Evolutionary conservation across 92 coral and sea anemone genomes (phyloP).

Genomic region (Phenganax stokvisi): DNA sequence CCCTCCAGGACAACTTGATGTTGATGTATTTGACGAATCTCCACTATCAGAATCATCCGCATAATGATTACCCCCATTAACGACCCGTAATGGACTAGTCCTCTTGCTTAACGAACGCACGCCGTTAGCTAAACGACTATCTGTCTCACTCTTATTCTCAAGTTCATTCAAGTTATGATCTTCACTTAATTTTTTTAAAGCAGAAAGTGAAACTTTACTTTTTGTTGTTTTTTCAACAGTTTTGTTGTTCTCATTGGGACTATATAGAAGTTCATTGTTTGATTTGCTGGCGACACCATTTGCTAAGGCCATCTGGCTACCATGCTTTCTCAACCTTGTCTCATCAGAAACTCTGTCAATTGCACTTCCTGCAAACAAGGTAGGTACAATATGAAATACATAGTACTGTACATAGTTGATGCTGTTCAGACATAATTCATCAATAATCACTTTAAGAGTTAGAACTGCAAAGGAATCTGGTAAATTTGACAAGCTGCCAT

Average conservation of each 20-base stretch:
- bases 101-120: slow-evolving; percentile 54
- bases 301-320: slow-evolving; percentile 55
- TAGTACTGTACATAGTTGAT: background rate
- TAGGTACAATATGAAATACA: background rate
- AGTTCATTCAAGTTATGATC: slow-evolving; percentile 99
- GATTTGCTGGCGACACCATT: slow-evolving; percentile 84
- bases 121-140: slow-evolving; percentile 22
- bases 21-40: slow-evolving; percentile 74
- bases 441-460: too few relatives aligned
- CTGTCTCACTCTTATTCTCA: slow-evolving; percentile 39
- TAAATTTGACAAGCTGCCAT: too few relatives aligned
- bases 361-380: background rate
- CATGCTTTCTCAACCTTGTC: background rate
- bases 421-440: background rate
- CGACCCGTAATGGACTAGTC: slow-evolving; percentile 48
- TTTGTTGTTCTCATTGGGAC: slow-evolving; percentile 64
- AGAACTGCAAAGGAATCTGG: too few relatives aligned
- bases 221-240: slow-evolving; percentile 49
- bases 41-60: slow-evolving; percentile 86
- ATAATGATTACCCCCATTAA: slow-evolving; percentile 50
- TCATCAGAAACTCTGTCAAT: slow-evolving; percentile 59
- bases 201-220: background rate
- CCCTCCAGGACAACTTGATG: slow-evolving; percentile 68
- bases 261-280: slow-evolving; percentile 81
- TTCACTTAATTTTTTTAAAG: slow-evolving; percentile 73